A percentile compares a stretch with the other conserved stretches of the same genome.
phyloP scores from a whole-genome alignment of 2,113 vertebrate genomes.

The Telmatochromis bifrenatus region DNA sequence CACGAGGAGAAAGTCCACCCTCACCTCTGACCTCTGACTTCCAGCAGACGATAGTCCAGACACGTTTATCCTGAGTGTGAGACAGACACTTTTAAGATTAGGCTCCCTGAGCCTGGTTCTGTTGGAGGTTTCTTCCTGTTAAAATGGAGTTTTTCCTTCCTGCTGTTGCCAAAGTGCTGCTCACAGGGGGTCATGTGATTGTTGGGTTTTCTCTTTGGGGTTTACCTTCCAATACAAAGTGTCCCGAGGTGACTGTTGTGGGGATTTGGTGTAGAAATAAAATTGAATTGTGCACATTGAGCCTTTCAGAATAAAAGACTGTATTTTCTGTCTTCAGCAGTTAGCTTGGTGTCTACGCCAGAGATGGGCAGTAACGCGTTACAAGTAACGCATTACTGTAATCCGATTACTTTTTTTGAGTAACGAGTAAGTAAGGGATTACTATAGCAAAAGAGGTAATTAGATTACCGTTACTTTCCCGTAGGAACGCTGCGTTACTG shows the following conservation, averaged over 20 bases:
- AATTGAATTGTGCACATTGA: background rate
- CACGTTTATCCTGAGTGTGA: background rate
- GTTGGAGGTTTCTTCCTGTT: background rate
- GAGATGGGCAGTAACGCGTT: background rate
- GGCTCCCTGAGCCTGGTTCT: background rate
- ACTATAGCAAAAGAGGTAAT: fast-evolving
- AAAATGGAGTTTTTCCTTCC: background rate
- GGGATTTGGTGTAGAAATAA: background rate
- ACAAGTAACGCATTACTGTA: background rate
- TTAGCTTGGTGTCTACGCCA: background rate
- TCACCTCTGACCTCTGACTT: background rate
- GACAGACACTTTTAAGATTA: background rate
- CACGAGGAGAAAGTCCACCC: background rate
- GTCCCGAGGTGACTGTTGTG: background rate
- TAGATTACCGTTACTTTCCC: fast-evolving
- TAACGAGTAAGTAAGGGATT: background rate
- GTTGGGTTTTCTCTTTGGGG: background rate
- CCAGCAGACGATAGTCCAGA: background rate
- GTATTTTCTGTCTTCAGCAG: background rate
- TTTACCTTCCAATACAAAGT: fast-evolving
- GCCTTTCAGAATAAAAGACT: background rate
- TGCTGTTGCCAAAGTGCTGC: background rate
- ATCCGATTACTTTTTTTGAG: fast-evolving
- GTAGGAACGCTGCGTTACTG: fast-evolving
- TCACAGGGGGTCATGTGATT: fast-evolving